Conservation (phyloP, 2,888 invertebrate species). For the Tetramorium bicarinatum region DNA sequence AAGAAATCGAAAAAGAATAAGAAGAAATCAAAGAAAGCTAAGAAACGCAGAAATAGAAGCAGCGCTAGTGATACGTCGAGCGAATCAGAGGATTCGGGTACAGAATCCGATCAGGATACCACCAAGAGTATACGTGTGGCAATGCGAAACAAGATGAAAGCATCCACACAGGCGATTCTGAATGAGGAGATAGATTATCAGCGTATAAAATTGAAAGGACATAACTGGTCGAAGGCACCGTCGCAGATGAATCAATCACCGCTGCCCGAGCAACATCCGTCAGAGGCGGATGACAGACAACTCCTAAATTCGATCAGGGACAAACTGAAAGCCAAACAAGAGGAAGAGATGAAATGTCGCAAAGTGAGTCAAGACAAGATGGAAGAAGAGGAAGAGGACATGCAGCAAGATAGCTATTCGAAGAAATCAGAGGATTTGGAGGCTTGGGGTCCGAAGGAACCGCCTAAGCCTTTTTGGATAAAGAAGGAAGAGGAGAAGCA, state of each 20-base stretch:
- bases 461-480: constrained; percentile 77
- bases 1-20: constrained; percentile 89
- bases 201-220: constrained; percentile 86
- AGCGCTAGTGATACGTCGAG: constrained; percentile 84
- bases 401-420: constrained; percentile 64
- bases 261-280: constrained; percentile 74
- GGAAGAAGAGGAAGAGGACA: constrained; percentile 72
- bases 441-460: constrained; percentile 73
- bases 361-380: constrained; percentile 67
- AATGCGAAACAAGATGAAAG: constrained; percentile 89
- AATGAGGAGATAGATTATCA: constrained; percentile 86
- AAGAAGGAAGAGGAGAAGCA: constrained; percentile 82
- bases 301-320: constrained; percentile 87
- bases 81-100: constrained; percentile 86
- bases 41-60: constrained; percentile 87
- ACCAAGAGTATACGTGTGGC: constrained; percentile 89
- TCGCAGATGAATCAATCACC: constrained; percentile 77
- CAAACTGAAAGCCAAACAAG: constrained; percentile 87
- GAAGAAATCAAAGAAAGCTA: constrained; percentile 87
- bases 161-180: constrained; percentile 87
- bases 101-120: constrained; percentile 87
- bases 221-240: constrained; percentile 84
- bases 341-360: constrained; percentile 85
- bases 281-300: constrained; percentile 86
- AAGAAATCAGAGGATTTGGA: constrained; percentile 70